Conservation (phyloP, 2,888 invertebrate species). For the Megamerina dolium region DNA sequence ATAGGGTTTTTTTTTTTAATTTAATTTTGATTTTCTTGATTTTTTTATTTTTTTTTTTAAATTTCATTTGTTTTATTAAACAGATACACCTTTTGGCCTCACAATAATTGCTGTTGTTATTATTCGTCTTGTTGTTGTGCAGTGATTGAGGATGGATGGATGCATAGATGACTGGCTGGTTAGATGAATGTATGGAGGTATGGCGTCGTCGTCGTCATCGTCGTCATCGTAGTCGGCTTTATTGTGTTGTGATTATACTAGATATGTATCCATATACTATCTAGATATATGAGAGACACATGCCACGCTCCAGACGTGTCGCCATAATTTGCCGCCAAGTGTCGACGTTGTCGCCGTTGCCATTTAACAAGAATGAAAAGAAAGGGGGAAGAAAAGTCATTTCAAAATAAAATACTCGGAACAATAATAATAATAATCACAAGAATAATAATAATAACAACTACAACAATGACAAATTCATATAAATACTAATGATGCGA, state of each 20-base stretch:
- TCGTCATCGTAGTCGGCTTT: too few relatives aligned
- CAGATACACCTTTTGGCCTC: constrained; percentile 5
- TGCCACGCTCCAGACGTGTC: constrained; percentile 39
- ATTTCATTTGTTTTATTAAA: neutral
- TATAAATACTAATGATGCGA: constrained; percentile 31
- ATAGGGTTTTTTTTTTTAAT: too few relatives aligned
- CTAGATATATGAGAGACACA: too few relatives aligned
- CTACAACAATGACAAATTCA: constrained; percentile 10
- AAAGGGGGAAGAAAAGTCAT: constrained; percentile 29
- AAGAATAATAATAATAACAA: too few relatives aligned
- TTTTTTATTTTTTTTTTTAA: neutral
- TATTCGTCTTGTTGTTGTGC: neutral
- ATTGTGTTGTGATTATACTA: too few relatives aligned
- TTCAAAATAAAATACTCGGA: constrained; percentile 22
- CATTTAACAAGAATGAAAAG: constrained; percentile 7
- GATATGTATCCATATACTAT: too few relatives aligned
- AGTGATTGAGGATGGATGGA: neutral
- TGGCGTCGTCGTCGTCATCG: too few relatives aligned
- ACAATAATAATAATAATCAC: too few relatives aligned
- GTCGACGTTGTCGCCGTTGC: constrained; percentile 28
- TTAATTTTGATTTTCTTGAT: too few relatives aligned
- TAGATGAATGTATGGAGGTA: neutral
- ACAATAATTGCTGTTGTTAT: constrained; percentile 12
- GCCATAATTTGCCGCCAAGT: constrained; percentile 42
- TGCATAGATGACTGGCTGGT: neutral